Evolutionary conservation across 2,888 invertebrate species (phyloP).

Genomic region (Meteorus colon): DNA sequence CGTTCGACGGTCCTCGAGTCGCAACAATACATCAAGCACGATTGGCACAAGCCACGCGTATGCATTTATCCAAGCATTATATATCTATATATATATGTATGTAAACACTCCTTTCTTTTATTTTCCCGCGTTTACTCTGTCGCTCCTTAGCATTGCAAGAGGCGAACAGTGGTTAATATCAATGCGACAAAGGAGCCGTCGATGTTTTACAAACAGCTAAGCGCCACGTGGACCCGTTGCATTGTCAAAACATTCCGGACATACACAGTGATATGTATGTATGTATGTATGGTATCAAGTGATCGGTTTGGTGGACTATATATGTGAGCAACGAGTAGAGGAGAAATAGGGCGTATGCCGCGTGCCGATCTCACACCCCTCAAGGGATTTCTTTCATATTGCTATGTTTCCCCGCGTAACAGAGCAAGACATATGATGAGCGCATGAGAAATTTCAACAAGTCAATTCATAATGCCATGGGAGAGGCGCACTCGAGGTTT

Average conservation of each 20-base stretch:
- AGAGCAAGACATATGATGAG: conserved; percentile 52
- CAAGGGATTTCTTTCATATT: conserved; percentile 25
- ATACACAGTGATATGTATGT: conserved; percentile 34
- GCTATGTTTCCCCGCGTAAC: conserved; percentile 27
- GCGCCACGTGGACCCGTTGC: conserved; percentile 68
- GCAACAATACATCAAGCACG: conserved; percentile 65
- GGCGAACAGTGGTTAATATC: conserved; percentile 66
- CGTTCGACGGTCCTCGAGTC: conserved; percentile 64
- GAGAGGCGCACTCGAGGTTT: conserved; percentile 59
- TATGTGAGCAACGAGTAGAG: conserved; percentile 31
- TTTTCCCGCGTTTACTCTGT: conserved; percentile 17
- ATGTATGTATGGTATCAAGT: conserved; percentile 31
- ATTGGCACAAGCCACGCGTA: conserved; percentile 56
- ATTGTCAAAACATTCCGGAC: conserved; percentile 71
- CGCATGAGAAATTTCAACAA: conserved; percentile 64
- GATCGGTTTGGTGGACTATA: conserved; percentile 37
- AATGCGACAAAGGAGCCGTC: conserved; percentile 67
- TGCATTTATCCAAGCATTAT: conserved; percentile 33
- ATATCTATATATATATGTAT: conserved; percentile 32
- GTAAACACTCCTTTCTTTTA: conserved; percentile 31
- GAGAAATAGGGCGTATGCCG: conserved; percentile 24
- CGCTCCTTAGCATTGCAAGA: conserved; percentile 55
- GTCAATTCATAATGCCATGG: conserved; percentile 45
- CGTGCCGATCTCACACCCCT: conserved; percentile 42
- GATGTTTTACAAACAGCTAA: conserved; percentile 72